Evolutionary conservation across 2,113 vertebrate species (phyloP), one percentile per base, ranked within the genome.

Genomic region (Oreochromis niloticus): DNA sequence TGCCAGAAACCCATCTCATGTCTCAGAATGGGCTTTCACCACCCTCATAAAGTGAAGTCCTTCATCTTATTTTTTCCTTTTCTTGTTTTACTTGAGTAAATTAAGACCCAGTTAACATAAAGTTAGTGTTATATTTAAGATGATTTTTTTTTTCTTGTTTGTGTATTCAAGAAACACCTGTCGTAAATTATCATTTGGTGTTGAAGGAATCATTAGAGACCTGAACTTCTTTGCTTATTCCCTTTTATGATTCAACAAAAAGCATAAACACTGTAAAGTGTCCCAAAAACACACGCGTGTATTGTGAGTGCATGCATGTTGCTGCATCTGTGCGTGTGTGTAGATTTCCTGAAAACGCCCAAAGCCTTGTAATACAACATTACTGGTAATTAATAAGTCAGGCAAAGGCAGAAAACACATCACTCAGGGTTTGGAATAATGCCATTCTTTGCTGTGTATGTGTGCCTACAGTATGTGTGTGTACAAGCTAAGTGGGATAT

Each of bases 401-500:
- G 86, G 83, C 87, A 93, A 89, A 83, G 85, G 88, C 86, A 93
- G 82, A 85, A 93, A 94, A 93, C 90, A 81, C 86, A 89, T 88
- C 89, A 86, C 50, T 86, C 80, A 85, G 88, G 27, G 66, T 86
- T 89, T 92, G 91, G 91, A 94, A 93, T 91, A 92, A 92, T 92
- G 91, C 90, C 87, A 91, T 94, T 87, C 19, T 84, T 36, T 46
- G 63, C 79, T 81, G 63, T 86, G 56, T 71, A 34, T 88, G 87
- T 95, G 78, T 86, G 89, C 89, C 82, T 85, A 43, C 86, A 48
- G 85, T 83, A 84, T 78, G 80, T 91, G 92, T 89, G 85, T 93
- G 88, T 94, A 94, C 94, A 94, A 94, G 96, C 96, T 96, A 95
- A 96, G 96, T 96, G 96, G 92, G 96, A 97, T 97, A 97, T 97